These are phyloP conservation scores for Heliangelus exortis DNA, from an alignment of 2,797 vertebrate species.

Conservation along the genomic window DNA sequence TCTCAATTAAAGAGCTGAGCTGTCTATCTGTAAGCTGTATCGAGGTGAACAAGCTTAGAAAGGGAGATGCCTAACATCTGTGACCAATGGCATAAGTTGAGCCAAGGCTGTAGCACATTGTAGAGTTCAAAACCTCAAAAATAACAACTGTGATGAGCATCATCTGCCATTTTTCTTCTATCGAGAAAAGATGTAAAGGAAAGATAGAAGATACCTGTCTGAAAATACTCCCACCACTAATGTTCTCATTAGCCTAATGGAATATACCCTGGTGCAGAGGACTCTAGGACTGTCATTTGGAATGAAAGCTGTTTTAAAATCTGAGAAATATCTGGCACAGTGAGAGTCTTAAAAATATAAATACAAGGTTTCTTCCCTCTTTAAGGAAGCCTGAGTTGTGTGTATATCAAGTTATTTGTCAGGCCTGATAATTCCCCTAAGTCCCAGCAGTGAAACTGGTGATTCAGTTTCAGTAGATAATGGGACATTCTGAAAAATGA, in stretches of 20 bases:
- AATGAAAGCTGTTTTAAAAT: not conserved
- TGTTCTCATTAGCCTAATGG: not conserved
- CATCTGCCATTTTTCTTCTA: not conserved
- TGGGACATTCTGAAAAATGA: not conserved
- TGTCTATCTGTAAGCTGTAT: not conserved
- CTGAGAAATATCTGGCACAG: not conserved
- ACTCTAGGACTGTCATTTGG: not conserved
- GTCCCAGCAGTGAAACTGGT: not conserved
- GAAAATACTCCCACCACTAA: not conserved
- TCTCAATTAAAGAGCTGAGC: not conserved
- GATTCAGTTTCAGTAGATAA: slow-evolving; percentile 6
- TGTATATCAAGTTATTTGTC: not conserved
- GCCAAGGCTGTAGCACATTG: not conserved
- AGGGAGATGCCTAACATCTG: not conserved
- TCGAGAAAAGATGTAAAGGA: not conserved
- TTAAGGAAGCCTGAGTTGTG: not conserved
- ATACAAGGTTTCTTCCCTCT: not conserved
- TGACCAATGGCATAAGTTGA: not conserved
- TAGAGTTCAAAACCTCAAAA: not conserved
- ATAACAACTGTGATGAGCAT: not conserved
- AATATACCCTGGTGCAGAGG: not conserved
- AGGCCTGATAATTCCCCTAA: not conserved
- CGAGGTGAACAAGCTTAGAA: not conserved
- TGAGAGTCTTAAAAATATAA: not conserved
- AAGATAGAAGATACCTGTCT: not conserved